Evolutionary conservation across 2,113 vertebrate genomes (phyloP).

Genomic region (Phylloscopus trochiloides): DNA sequence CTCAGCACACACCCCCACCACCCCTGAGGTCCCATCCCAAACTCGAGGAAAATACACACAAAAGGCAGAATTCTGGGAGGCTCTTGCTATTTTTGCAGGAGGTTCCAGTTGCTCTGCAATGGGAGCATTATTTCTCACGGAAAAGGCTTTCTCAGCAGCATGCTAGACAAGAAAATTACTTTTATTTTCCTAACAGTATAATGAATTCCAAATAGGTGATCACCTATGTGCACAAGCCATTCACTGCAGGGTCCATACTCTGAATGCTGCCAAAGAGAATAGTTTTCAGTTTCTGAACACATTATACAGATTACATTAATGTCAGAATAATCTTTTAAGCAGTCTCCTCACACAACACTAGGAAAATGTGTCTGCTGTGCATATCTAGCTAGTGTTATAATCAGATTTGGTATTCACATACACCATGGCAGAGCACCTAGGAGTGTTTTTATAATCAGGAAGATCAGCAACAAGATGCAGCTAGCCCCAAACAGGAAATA

Average conservation of each 20-base stretch:
- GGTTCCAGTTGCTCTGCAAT: not conserved
- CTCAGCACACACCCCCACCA: not conserved
- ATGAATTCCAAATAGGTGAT: not conserved
- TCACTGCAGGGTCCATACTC: not conserved
- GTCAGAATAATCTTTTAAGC: not conserved
- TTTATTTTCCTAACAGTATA: not conserved
- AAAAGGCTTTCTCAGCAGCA: not conserved
- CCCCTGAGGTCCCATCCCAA: not conserved
- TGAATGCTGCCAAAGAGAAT: not conserved
- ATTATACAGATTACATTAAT: not conserved
- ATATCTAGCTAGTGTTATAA: not conserved
- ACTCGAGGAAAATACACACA: not conserved
- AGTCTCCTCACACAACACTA: not conserved
- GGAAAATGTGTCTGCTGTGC: not conserved
- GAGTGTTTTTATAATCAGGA: not conserved
- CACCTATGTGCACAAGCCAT: not conserved
- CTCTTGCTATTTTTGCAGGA: not conserved
- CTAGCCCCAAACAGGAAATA: not conserved
- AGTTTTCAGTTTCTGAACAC: not conserved
- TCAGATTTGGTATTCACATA: not conserved
- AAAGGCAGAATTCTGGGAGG: not conserved
- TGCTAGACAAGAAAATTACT: not conserved
- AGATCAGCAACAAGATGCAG: not conserved
- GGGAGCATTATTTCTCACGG: not conserved
- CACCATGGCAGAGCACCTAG: not conserved